Evolutionary conservation across 2,797 vertebrate genomes (phyloP).

Genomic region (Zenarchopterus dispar): DNA sequence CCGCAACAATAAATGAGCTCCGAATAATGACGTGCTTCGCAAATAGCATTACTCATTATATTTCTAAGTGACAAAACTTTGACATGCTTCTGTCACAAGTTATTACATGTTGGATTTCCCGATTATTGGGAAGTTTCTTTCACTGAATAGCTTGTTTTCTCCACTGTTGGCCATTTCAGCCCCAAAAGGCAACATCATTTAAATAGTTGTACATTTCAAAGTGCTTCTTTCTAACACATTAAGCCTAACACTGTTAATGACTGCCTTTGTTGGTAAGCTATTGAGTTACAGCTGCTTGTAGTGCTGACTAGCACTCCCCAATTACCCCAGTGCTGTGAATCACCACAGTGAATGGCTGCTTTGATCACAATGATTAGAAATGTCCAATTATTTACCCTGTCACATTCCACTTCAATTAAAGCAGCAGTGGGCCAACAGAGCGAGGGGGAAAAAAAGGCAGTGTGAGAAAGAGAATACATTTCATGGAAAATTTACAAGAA

Average conservation of each 20-base stretch:
- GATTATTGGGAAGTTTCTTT: too few relatives aligned
- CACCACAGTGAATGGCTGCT: conserved; percentile 51
- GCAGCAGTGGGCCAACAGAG: conserved; percentile 43
- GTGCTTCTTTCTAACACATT: conserved; percentile 14
- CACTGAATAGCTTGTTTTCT: too few relatives aligned
- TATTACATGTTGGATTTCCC: too few relatives aligned
- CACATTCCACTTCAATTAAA: conserved; percentile 76
- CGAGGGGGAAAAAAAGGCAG: background rate
- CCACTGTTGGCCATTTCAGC: background rate
- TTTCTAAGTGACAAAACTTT: too few relatives aligned
- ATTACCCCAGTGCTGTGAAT: conserved; percentile 26
- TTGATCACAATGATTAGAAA: conserved; percentile 77
- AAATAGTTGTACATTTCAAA: background rate
- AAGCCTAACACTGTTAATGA: conserved; percentile 23
- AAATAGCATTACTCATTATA: too few relatives aligned
- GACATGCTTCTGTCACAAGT: too few relatives aligned
- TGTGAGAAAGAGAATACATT: background rate
- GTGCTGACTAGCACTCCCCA: conserved; percentile 20
- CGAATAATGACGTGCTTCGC: too few relatives aligned
- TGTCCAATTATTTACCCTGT: conserved; percentile 79
- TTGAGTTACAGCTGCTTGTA: conserved; percentile 15
- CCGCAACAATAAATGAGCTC: too few relatives aligned
- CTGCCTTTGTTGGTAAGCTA: conserved; percentile 23
- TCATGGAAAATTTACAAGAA: background rate
- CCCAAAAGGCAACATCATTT: background rate